These are phyloP conservation scores for Cephonodes hylas DNA, from an alignment of 2,888 invertebrate species.

Conservation along the genomic window DNA sequence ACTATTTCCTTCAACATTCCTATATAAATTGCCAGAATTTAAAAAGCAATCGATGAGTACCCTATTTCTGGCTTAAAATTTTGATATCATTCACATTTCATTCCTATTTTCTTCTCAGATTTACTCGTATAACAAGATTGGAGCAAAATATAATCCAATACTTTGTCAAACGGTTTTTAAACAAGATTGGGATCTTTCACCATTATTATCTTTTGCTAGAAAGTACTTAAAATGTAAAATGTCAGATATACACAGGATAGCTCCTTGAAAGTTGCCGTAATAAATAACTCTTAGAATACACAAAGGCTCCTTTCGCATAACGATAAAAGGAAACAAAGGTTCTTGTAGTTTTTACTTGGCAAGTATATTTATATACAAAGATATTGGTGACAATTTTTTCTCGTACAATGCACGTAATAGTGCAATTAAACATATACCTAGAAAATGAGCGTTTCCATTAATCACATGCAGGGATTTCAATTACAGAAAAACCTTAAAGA, in stretches of 20 bases:
- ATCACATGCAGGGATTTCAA: too few species aligned
- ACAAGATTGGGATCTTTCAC: not conserved
- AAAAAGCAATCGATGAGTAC: too few species aligned
- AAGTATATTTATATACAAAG: not conserved
- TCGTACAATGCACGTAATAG: not conserved
- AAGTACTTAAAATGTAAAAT: not conserved
- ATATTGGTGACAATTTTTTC: not conserved
- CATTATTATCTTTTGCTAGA: not conserved
- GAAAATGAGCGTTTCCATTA: not conserved
- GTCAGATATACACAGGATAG: not conserved
- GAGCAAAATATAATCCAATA: too few species aligned
- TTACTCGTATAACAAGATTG: too few species aligned
- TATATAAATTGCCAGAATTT: too few species aligned
- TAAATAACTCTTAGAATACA: not conserved
- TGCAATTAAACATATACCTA: too few species aligned
- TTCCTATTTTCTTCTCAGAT: too few species aligned
- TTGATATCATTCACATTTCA: too few species aligned
- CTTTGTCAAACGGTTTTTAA: too few species aligned
- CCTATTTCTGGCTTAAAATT: too few species aligned
- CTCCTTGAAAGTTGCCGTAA: conserved; percentile 1
- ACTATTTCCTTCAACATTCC: too few species aligned
- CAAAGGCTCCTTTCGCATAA: not conserved
- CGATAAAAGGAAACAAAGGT: not conserved
- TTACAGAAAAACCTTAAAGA: too few species aligned
- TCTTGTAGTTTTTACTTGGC: not conserved